Evolutionary conservation across 92 coral and sea anemone genomes (phyloP), one percentile per base, ranked within the genome.

Genomic region (Virgularia gustaviana): DNA sequence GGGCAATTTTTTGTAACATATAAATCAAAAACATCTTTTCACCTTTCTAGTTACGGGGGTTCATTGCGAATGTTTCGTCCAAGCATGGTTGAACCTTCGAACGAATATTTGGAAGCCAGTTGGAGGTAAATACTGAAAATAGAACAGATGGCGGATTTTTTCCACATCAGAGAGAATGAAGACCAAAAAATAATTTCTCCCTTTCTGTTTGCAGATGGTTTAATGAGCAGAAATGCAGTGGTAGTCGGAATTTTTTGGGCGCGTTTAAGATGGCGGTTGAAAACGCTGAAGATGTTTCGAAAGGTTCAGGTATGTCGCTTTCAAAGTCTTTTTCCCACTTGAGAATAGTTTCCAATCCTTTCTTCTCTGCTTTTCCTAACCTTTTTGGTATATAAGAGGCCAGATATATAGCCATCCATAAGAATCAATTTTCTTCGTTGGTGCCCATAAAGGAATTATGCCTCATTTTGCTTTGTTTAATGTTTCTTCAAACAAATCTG

Each of bases 221-320:
- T 42, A 88, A 89, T 45, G 84, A 87, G 37, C 78, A 90, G 51
- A 89, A 87, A 13, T 92, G 96, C 37, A 54, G 61, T 20, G 98
- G 96, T 34, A 92, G 98, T 56, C 84, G 98, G 51, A 89, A 84
- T 47, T 86, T 92, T 76, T 77, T 92, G 64, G 98, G 86, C 45
- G 98, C 98, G n/a, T 92, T 92, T 54, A 81, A 89, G 52, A 76
- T 77, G 80, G 98, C 96, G 39, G 98, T 92, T 12, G 98, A 92
- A 68, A 92, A 92, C 51, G 91, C 89, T 25, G 90, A 92, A 39
- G 98, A 92, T 60, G 73, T 80, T 56, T 82, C 83, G 36, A 90
- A 86, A n/a, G 86, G 91, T 41, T 89, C 88, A 19, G 98, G 98
- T 92, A 61, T 52, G 78, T 37, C 31, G n/a, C n/a, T n/a, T n/a